Evolutionary conservation across 2,797 vertebrate species (phyloP), one percentile per base, ranked within the genome.

Genomic region (Rhinoraja longicauda): DNA sequence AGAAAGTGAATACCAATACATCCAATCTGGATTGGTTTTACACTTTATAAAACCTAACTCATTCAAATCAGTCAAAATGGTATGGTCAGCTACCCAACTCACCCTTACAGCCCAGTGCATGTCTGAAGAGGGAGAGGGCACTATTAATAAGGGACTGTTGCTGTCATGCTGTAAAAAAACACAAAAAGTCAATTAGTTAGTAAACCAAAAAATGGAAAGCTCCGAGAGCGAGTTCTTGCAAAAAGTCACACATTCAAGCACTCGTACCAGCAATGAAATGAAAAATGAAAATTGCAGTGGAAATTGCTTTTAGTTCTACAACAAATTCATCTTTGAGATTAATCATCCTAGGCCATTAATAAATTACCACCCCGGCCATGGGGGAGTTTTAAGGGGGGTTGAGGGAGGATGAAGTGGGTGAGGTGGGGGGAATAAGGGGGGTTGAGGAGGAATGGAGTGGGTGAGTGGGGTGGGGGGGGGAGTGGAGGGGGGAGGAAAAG

Each of bases 81-180:
- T 53, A 91, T 8, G 36, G 24, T 91, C 62, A 62, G 77, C 17
- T 76, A 64, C 59, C 29, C 32, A 70, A 94, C 97, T 96, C 95
- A 99, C 99, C 97, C 98, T 97, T 94, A 99, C 99, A 76, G 98
- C 98, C 99, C 99, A 99, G 94, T 97, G 97, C 93, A 95, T 94
- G n/a, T 99, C 99, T 1, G 84, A 93, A 67, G 97, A 93, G 10
- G 96, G 94, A 53, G 97, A 94, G 0, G 96, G 95, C 5, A 96
- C 95, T 93, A 95, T 96, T 96, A 98, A 96, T 93, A 98, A 96
- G 0, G 99, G 99, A 94, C 99, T 99, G 95, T 97, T 97, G 94
- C 95, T 97, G 95, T 99, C 98, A 59, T 98, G 98, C 99, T 99
- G 95, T 93, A 59, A 67, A 84, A 64, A 62, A 95, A 5, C 79